phyloP scores from a whole-genome alignment of 2,113 vertebrate species.

The Eulemur rufifrons region DNA sequence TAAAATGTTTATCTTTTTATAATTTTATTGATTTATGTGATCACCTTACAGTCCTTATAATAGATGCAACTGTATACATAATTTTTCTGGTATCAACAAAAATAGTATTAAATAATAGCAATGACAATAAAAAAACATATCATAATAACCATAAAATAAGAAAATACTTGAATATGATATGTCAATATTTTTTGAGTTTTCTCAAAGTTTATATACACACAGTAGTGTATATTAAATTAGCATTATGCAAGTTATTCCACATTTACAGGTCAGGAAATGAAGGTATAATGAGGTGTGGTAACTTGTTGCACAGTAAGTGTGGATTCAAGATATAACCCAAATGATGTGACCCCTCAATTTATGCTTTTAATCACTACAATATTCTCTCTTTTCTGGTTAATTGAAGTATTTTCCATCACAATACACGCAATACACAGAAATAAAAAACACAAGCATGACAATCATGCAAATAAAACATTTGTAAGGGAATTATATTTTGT shows the following conservation, averaged over 20 bases:
- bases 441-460: neutral
- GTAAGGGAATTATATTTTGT: neutral
- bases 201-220: neutral
- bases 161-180: neutral
- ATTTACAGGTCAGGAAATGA: neutral
- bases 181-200: neutral
- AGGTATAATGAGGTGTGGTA: neutral
- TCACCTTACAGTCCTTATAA: neutral
- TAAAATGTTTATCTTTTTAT: neutral
- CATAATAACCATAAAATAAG: neutral
- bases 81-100: neutral
- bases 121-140: neutral
- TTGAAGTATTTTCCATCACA: neutral
- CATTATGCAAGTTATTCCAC: neutral
- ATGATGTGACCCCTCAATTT: neutral
- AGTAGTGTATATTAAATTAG: neutral
- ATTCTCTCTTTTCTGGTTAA: neutral
- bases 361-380: neutral
- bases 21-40: neutral
- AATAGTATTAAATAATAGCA: neutral
- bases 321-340: neutral
- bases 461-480: neutral
- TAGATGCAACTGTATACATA: neutral
- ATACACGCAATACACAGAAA: neutral
- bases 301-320: neutral